Evolutionary conservation across 53 echinoderm and acorn worm species (phyloP).

Genomic region (Zoroaster sp.): DNA sequence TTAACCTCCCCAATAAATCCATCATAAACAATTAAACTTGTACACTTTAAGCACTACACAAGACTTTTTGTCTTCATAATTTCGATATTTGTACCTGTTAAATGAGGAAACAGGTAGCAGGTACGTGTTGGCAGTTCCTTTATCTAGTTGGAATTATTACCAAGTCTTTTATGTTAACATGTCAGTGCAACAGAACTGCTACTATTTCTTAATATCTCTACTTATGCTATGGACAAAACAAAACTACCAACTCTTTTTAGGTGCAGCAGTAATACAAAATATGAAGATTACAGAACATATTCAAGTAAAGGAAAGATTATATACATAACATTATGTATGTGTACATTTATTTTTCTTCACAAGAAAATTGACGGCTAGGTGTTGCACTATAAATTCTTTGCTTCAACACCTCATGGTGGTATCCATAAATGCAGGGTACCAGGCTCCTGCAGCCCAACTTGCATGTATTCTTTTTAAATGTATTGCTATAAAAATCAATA

Average conservation of each 20-base stretch:
- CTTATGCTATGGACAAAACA: neutral
- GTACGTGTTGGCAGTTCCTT: too few species aligned
- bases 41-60: too few species aligned
- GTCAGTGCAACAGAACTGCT: neutral
- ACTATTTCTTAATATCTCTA: neutral
- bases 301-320: neutral
- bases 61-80: too few species aligned
- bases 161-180: too few species aligned
- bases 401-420: neutral
- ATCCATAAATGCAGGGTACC: neutral
- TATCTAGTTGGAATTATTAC: too few species aligned
- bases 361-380: neutral
- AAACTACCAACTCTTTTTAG: neutral
- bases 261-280: constrained; percentile 30
- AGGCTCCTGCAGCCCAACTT: neutral
- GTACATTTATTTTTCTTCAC: too few species aligned
- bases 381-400: neutral
- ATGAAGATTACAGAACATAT: neutral
- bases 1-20: too few species aligned
- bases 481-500: neutral
- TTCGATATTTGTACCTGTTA: too few species aligned
- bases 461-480: neutral
- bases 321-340: constrained; percentile 21
- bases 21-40: too few species aligned
- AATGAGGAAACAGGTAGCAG: too few species aligned